phyloP scores from a whole-genome alignment of 2,888 invertebrate species.

The Lepidochrysops patricia region DNA sequence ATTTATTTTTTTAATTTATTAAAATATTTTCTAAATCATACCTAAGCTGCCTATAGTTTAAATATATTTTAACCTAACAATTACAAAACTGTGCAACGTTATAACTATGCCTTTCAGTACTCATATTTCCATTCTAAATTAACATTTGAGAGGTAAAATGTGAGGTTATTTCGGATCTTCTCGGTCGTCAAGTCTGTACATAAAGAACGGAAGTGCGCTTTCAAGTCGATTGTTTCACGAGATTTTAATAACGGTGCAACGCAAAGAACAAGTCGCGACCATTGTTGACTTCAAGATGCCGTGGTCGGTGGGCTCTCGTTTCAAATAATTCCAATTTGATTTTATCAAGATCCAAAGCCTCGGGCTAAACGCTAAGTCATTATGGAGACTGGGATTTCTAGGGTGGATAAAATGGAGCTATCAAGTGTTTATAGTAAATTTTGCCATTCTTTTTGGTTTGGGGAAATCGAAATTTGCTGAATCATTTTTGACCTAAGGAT shows the following conservation, averaged over 20 bases:
- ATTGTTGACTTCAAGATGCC: slow-evolving; percentile 66
- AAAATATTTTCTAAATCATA: no score
- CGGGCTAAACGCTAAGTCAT: slow-evolving; percentile 22
- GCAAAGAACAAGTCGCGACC: slow-evolving; percentile 63
- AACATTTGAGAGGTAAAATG: slow-evolving; percentile 12
- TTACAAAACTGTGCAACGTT: neutral
- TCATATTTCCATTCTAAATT: slow-evolving; percentile 1
- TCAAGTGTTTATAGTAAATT: neutral
- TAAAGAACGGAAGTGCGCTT: slow-evolving; percentile 63
- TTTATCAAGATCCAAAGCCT: slow-evolving; percentile 35
- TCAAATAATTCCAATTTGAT: slow-evolving; percentile 41
- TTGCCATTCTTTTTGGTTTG: neutral
- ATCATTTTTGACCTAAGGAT: neutral
- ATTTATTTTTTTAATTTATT: no score
- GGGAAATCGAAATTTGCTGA: neutral
- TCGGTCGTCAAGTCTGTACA: slow-evolving; percentile 46
- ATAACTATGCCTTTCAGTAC: neutral
- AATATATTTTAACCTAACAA: neutral
- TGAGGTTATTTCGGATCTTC: slow-evolving; percentile 21
- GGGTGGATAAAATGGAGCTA: neutral
- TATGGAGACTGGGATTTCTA: slow-evolving; percentile 14
- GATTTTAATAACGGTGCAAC: slow-evolving; percentile 74
- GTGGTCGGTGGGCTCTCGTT: slow-evolving; percentile 36
- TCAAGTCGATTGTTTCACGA: slow-evolving; percentile 72
- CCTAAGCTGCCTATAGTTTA: no score